Evolutionary conservation across 2,113 vertebrate genomes (phyloP).

Genomic region (Recurvirostra avosetta): DNA sequence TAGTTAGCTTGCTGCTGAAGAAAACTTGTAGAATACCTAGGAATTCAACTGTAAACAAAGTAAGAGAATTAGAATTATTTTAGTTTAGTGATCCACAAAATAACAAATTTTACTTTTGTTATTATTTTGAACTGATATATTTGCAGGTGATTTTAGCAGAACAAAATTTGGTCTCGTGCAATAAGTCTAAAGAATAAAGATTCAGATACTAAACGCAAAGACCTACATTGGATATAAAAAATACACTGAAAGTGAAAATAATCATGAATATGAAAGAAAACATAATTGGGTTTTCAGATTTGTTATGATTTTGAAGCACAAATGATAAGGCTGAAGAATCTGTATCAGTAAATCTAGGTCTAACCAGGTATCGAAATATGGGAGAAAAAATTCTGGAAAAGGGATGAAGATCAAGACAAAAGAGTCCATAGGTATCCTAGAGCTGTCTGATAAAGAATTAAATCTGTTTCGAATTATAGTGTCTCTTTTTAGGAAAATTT

Average conservation of each 20-base stretch:
- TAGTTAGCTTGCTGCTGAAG: not conserved
- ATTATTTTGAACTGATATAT: not conserved
- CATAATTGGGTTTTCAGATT: too few relatives aligned
- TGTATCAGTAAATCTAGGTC: not conserved
- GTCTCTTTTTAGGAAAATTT: not conserved
- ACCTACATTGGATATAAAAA: not conserved
- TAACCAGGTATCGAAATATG: not conserved
- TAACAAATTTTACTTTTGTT: not conserved
- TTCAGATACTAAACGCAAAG: not conserved
- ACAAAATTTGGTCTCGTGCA: not conserved
- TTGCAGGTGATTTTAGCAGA: not conserved
- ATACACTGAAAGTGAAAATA: not conserved
- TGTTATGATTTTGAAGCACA: not conserved
- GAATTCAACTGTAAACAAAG: not conserved
- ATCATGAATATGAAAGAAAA: not conserved
- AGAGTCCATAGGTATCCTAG: not conserved
- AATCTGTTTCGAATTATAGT: not conserved
- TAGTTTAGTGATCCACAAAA: not conserved
- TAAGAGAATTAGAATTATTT: not conserved
- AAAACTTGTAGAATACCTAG: not conserved
- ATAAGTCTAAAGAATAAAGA: not conserved
- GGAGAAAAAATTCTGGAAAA: not conserved
- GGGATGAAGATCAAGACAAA: not conserved
- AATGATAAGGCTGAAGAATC: not conserved
- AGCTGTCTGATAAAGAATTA: not conserved